phyloP scores from a whole-genome alignment of 2,888 invertebrate genomes.

The Aphodius sticticus region DNA sequence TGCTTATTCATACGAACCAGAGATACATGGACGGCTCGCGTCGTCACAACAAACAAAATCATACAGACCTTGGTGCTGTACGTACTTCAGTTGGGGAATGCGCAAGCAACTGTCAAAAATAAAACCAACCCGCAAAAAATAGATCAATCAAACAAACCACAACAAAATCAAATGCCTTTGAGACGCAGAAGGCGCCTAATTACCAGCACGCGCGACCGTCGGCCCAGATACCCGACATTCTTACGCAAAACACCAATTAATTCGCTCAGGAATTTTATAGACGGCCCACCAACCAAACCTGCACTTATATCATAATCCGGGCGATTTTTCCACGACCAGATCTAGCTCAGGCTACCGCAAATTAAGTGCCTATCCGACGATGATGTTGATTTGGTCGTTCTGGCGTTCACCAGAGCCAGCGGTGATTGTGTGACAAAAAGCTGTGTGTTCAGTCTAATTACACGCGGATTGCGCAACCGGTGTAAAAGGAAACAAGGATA shows the following conservation, averaged over 20 bases:
- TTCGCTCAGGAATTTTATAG: background rate
- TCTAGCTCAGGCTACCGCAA: background rate
- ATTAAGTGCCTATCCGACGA: background rate
- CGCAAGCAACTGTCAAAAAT: too few species aligned
- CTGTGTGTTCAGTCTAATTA: background rate
- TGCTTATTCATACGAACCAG: too few species aligned
- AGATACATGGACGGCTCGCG: too few species aligned
- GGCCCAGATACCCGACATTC: background rate
- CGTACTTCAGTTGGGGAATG: too few species aligned
- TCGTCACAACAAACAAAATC: too few species aligned
- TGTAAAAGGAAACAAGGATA: constrained; percentile 4
- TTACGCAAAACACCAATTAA: background rate
- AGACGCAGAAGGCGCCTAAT: background rate
- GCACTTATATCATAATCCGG: constrained; percentile 4
- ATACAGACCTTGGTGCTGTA: too few species aligned
- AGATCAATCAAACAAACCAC: too few species aligned
- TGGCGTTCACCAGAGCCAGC: background rate
- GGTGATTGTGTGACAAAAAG: constrained; percentile 4
- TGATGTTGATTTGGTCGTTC: background rate
- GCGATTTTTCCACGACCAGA: background rate
- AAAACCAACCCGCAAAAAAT: too few species aligned
- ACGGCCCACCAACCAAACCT: background rate
- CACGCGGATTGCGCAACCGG: background rate
- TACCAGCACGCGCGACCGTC: background rate
- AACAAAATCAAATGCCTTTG: too few species aligned